Conservation (phyloP, 2,797 vertebrate genomes). For the Pyrrhura leucotis region DNA sequence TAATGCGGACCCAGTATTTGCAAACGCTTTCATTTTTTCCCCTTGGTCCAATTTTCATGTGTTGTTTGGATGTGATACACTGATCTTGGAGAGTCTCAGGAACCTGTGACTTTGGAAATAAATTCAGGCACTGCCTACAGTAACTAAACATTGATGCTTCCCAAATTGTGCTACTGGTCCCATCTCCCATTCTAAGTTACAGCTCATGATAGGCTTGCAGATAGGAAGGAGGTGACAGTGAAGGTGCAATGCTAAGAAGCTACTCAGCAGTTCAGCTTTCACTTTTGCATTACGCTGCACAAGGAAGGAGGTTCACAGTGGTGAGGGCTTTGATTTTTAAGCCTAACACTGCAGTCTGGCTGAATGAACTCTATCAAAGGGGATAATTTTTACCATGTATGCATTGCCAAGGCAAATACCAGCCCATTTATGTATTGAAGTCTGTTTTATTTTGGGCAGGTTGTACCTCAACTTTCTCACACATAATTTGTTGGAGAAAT, state of each 20-base stretch:
- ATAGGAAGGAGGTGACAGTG: not conserved
- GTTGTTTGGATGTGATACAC: not conserved
- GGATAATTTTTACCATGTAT: not conserved
- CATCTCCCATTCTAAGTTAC: not conserved
- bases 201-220: not conserved
- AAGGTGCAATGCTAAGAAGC: not conserved
- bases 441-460: not conserved
- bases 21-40: not conserved
- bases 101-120: not conserved
- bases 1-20: not conserved
- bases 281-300: not conserved
- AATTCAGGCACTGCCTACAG: not conserved
- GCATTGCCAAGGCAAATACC: not conserved
- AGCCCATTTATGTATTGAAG: not conserved
- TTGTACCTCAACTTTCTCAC: not conserved
- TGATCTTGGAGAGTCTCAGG: not conserved
- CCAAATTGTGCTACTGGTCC: not conserved
- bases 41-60: not conserved
- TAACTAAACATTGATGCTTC: not conserved
- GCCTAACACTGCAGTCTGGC: not conserved
- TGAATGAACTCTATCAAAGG: not conserved
- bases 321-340: not conserved
- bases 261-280: not conserved
- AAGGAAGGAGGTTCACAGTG: not conserved
- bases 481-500: not conserved